These are phyloP conservation scores for Bombyx mandarina DNA, from an alignment of 1,140 invertebrate genomes.

Conservation along the genomic window DNA sequence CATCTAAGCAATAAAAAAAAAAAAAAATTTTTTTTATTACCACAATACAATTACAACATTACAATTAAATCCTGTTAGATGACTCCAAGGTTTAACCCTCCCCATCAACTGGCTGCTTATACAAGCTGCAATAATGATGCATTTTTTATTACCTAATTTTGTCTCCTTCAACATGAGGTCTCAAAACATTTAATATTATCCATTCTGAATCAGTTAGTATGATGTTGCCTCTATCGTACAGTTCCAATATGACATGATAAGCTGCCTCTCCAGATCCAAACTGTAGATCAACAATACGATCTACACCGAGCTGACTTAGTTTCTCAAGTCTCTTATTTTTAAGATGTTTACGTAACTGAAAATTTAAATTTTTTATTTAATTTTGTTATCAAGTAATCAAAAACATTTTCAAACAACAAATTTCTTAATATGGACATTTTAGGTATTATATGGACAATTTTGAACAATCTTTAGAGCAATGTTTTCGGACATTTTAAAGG, in stretches of 20 bases:
- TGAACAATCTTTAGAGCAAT: no score
- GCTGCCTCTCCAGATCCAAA: conserved; percentile 95
- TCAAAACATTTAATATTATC: conserved; percentile 92
- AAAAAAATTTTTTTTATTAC: no score
- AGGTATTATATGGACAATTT: no score
- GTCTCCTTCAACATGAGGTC: conserved; percentile 94
- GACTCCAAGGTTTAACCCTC: no score
- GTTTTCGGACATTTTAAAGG: no score
- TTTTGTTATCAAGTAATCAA: no score
- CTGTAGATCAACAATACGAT: conserved; percentile 92
- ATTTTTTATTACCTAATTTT: conserved; percentile 79
- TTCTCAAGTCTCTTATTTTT: conserved; percentile 95
- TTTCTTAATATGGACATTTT: no score
- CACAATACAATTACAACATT: no score
- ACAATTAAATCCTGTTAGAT: no score
- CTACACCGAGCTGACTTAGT: conserved; percentile 87
- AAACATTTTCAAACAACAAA: no score
- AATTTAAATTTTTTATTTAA: conserved; percentile 13
- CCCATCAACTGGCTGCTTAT: no score
- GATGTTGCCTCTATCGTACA: conserved; percentile 98
- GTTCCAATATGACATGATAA: conserved; percentile 96
- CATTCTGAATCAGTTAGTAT: conserved; percentile 93
- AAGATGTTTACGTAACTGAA: conserved; percentile 95
- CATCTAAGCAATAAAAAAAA: no score
- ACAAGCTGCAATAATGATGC: not conserved